Base-by-base conservation (phyloP, 2,797 vertebrate genomes). In the Sebastes matsubarae region DNA sequence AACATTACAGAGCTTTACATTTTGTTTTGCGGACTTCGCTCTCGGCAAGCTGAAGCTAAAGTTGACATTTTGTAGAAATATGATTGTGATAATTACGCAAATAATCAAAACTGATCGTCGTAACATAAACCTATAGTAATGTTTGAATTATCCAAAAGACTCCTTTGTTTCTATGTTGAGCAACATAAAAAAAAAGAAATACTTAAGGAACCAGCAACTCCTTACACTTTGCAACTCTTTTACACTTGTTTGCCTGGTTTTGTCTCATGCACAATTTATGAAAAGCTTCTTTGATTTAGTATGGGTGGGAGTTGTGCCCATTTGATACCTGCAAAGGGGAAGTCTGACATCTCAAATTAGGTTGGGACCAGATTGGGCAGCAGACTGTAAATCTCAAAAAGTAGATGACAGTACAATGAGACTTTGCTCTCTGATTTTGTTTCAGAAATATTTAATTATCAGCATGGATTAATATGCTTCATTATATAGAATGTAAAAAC, bases 381-480 rank as follows among this genome's bases (percentile, higher is more conserved):
- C n/a, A n/a, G n/a, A n/a, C 8, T 46, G 16, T 75, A 29, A 46
- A 63, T 59, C n/a, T 61, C 3, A 54, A 69, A 55, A 52, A 34
- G 2, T 29, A 27, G 5, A 60, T 38, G 18, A 13, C 24, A 68
- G 12, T n/a, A 63, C 30, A 58, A 58, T 7, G 18, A 72, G 5
- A 76, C 25, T 32, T 60, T 50, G n/a, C 20, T 22, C 4, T 8
- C 2, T 71, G 9, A 58, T 58, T 60, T 75, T 10, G 20, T 52
- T 42, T 8, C 18, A 57, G 30, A 81, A 50, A 20, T 76, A 3
- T 78, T 59, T 67, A 36, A 81, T 64, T 55, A 24, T 36, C 5
- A n/a, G 78, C 79, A 85, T 85, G 77, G 52, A 27, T 58, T 46
- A 63, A 52, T 72, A 61, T 59, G 13, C 24, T 64, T 79, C 29